Percentiles rank a stretch among this genome's conserved stretches.
These are phyloP conservation scores for Dicranocentrus wangi DNA, from an alignment of 2,888 invertebrate species.

Conservation along the genomic window DNA sequence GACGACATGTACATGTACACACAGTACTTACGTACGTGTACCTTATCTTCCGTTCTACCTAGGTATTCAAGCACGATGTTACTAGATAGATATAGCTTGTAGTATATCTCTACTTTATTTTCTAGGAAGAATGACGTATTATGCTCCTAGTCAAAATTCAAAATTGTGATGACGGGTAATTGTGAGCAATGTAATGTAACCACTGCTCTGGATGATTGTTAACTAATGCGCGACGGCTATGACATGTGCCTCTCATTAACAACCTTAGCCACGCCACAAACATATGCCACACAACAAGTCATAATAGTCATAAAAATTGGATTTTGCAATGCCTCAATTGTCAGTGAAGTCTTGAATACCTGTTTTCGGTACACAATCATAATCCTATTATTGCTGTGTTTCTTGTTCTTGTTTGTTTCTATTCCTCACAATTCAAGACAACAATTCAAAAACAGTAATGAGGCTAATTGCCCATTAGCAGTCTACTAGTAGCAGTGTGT, in stretches of 20 bases:
- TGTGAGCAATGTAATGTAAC: not conserved
- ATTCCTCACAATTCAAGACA: not conserved
- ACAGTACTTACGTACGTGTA: not conserved
- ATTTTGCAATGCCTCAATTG: not conserved
- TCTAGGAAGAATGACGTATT: not conserved
- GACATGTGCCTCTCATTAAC: not conserved
- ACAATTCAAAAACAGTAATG: conserved; percentile 13
- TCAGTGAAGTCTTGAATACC: too few relatives aligned
- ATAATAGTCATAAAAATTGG: not conserved
- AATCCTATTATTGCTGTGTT: not conserved
- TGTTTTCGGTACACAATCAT: not conserved
- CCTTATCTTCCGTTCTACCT: not conserved
- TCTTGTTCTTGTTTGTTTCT: not conserved
- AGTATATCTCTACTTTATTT: too few relatives aligned
- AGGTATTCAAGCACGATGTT: not conserved
- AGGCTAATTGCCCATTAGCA: conserved; percentile 45
- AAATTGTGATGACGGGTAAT: not conserved
- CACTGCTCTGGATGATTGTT: not conserved
- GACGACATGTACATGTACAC: not conserved
- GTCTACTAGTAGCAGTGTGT: conserved; percentile 2
- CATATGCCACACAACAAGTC: not conserved
- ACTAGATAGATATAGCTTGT: too few relatives aligned
- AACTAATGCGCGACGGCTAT: not conserved
- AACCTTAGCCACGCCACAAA: not conserved
- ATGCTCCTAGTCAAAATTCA: not conserved